Evolutionary conservation across 2,113 vertebrate genomes (phyloP), one percentile per base, ranked within the genome.

Genomic region (Pseudonaja textilis): DNA sequence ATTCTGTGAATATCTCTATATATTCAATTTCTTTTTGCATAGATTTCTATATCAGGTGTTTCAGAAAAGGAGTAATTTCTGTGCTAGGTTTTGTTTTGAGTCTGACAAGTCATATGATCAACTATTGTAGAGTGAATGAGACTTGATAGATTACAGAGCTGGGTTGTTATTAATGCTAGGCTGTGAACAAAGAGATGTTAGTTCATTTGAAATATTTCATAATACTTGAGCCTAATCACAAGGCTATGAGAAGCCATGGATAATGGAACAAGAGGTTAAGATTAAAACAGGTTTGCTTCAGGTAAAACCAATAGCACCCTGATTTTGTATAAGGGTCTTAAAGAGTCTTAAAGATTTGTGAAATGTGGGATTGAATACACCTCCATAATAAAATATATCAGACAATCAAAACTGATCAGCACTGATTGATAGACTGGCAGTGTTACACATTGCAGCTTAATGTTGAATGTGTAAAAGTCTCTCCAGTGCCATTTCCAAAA

Each of bases 31-130:
- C 55, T 86, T 89, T 23, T 54, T 50, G 5, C n/a, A 29, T 90
- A 39, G 57, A 88, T 20, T 34, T 64, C 18, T 54, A 85, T 26
- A 47, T 26, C 54, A 11, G 25, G 3, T 0, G 0, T 10, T 0
- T 20, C 1, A 61, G n/a, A 69, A 69, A 45, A 88, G 34, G 50
- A 94, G 16, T n/a, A 0, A 0, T 87, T 91, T 1, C 0, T 69
- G 57, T 69, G 7, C 34, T 61, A 74, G 64, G 2, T 89, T 94
- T 81, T 61, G 2, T 1, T 85, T 59, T 18, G 57, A 57, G 90
- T 50, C 87, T 87, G 39, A 93, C 45, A 81, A 59, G 1, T 20
- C 18, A 22, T 12, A 81, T 12, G 26, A 85, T 22, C 22, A 39
- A 47, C 81, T 23, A 3, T 93, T 90, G 34, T 25, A 55, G 89